Percentiles rank a stretch among this genome's conserved stretches.
Evolutionary conservation across 2,113 vertebrate genomes (phyloP).

Genomic region (Hemibagrus wyckioides): DNA sequence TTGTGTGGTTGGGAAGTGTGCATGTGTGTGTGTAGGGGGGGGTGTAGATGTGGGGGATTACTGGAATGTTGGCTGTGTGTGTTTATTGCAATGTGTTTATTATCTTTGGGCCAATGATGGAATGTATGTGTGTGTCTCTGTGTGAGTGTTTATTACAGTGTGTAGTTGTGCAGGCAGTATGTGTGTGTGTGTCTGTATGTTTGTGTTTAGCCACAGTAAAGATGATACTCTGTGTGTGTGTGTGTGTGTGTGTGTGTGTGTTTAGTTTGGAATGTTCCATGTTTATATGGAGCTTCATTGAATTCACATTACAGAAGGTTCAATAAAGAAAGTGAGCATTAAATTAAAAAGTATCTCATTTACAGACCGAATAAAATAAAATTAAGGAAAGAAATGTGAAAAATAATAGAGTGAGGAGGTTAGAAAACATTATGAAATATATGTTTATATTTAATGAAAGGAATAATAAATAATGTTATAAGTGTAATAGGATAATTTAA

Average conservation of each 20-base stretch:
- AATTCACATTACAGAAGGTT: not conserved
- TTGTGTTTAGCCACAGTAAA: conserved; percentile 44
- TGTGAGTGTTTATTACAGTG: conserved; percentile 47
- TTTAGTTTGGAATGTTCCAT: conserved; percentile 21
- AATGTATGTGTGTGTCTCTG: conserved; percentile 41
- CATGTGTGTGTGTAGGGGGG: not conserved
- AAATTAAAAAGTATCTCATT: not conserved
- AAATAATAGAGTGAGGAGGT: too few species aligned
- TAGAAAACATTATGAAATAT: not conserved
- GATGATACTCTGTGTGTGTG: conserved; percentile 28
- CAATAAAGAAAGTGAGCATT: not conserved
- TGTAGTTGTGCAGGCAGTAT: conserved; percentile 28
- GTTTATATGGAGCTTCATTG: not conserved
- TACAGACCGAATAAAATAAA: not conserved
- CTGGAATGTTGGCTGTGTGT: conserved; percentile 49
- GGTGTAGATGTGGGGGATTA: conserved; percentile 36
- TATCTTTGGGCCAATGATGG: conserved; percentile 37
- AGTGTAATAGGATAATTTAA: not conserved
- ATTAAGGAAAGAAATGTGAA: not conserved
- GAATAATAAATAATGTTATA: too few species aligned
- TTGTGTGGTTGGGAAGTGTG: conserved; percentile 29
- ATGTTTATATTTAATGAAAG: too few species aligned
- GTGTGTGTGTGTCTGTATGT: conserved; percentile 41
- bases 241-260: conserved; percentile 29
- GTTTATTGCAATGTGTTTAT: conserved; percentile 48